Conservation (phyloP, 2,797 vertebrate genomes). For the Melopsittacus undulatus region DNA sequence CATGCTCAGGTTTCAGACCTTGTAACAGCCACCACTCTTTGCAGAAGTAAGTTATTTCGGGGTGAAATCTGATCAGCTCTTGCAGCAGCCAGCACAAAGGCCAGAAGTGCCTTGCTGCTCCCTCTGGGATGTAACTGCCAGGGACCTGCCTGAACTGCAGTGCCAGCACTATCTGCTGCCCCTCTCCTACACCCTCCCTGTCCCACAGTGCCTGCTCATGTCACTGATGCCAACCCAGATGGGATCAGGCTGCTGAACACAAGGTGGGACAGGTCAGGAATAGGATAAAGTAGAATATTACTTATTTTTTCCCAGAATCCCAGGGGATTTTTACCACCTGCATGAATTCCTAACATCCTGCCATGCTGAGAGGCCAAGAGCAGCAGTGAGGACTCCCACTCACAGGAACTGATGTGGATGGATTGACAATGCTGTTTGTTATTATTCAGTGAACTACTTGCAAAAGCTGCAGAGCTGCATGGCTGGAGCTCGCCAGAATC, state of each 20-base stretch:
- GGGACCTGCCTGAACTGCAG: not conserved
- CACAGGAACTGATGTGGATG: not conserved
- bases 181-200: not conserved
- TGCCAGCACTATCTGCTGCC: not conserved
- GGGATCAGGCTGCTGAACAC: not conserved
- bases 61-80: conserved; percentile 31
- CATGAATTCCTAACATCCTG: not conserved
- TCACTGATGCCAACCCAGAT: not conserved
- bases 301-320: not conserved
- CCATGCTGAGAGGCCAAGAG: not conserved
- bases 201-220: fast-evolving
- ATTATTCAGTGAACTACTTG: not conserved
- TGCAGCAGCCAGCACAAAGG: not conserved
- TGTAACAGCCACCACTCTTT: not conserved
- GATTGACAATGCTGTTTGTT: not conserved
- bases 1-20: conserved; percentile 23
- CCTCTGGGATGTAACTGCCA: not conserved
- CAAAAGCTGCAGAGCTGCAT: not conserved
- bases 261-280: not conserved
- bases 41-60: conserved; percentile 41
- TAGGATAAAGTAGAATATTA: not conserved
- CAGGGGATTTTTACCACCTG: not conserved
- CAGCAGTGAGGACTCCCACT: not conserved
- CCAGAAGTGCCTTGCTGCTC: not conserved
- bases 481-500: not conserved